These are phyloP conservation scores for Carcharodon carcharias DNA, from an alignment of 2,797 vertebrate species.

Conservation along the genomic window DNA sequence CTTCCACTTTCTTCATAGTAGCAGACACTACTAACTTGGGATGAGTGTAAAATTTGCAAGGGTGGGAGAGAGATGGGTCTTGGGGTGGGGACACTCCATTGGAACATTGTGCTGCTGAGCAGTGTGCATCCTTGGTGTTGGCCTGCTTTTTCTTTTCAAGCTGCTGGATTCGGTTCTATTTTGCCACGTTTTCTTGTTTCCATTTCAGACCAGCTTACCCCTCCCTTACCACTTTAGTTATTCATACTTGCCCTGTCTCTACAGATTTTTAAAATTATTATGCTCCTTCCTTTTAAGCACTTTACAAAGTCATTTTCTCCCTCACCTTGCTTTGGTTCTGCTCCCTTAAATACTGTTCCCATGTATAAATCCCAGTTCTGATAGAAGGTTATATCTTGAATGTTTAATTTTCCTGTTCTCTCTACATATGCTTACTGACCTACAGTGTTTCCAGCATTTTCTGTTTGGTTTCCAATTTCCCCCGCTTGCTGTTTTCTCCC, in stretches of 20 bases:
- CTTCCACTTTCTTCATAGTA: neutral
- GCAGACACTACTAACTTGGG: neutral
- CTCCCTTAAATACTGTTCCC: neutral
- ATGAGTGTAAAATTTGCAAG: neutral
- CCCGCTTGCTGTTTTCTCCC: neutral
- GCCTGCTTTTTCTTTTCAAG: too few relatives aligned
- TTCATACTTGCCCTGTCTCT: neutral
- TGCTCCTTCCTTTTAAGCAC: neutral
- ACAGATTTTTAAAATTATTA: neutral
- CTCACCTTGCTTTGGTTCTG: neutral
- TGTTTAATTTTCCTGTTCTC: neutral
- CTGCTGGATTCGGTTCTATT: neutral
- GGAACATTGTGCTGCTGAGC: neutral
- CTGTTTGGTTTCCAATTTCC: neutral
- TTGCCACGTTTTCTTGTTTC: neutral
- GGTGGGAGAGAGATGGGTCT: neutral
- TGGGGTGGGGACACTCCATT: neutral
- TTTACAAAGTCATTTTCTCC: neutral
- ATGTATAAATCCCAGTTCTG: neutral
- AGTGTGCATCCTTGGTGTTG: too few relatives aligned
- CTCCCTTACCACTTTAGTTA: neutral
- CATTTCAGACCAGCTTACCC: neutral
- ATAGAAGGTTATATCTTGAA: neutral
- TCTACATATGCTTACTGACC: neutral
- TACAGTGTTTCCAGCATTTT: neutral